Conservation (phyloP, 2,797 vertebrate genomes). For the Kryptopterus vitreolus region DNA sequence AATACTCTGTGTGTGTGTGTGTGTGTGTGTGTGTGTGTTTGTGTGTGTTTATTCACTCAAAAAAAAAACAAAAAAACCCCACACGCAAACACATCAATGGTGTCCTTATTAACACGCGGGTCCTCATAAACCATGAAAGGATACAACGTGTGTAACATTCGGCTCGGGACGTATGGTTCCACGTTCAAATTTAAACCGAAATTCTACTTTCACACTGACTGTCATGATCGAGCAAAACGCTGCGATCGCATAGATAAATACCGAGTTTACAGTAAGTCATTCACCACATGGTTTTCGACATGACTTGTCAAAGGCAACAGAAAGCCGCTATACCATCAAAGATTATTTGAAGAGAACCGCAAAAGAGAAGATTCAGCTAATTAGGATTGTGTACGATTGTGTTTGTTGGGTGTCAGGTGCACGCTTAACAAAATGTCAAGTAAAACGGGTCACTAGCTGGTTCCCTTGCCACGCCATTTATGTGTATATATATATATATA, state of each 20-base stretch:
- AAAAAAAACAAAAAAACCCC: neutral
- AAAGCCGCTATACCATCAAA: constrained; percentile 45
- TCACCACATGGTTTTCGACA: constrained; percentile 47
- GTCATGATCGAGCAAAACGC: constrained; percentile 37
- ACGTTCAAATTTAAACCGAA: constrained; percentile 4
- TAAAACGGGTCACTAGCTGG: constrained; percentile 6
- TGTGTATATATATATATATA: no score
- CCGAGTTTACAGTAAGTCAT: constrained; percentile 53
- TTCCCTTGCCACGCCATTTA: neutral
- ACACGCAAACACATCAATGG: neutral
- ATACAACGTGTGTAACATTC: neutral
- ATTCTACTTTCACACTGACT: constrained; percentile 39
- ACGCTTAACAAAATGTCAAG: neutral
- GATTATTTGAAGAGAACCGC: constrained; percentile 41
- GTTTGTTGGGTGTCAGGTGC: constrained; percentile 20
- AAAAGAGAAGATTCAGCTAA: constrained; percentile 38
- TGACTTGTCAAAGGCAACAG: constrained; percentile 49
- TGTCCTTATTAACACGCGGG: constrained; percentile 29
- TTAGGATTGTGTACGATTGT: constrained; percentile 31
- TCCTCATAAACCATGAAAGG: constrained; percentile 4
- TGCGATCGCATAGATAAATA: constrained; percentile 46
- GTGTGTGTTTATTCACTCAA: neutral
- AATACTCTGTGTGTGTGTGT: neutral
- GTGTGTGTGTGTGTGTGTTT: neutral
- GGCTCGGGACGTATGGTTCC: neutral